phyloP scores from a whole-genome alignment of 2,888 invertebrate species.

The Carterocephalus palaemon region DNA sequence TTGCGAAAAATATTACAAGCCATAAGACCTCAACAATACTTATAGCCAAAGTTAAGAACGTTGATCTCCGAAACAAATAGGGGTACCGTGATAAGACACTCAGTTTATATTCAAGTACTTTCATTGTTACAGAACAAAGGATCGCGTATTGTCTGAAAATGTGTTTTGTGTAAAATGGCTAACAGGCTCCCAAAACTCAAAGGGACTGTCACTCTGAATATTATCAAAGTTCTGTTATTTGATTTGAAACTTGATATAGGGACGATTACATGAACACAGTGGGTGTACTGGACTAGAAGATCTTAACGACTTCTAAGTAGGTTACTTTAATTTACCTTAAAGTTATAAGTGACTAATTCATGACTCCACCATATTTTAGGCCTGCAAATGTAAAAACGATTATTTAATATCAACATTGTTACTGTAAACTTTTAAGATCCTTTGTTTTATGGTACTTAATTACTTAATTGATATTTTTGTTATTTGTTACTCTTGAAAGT shows the following conservation, averaged over 20 bases:
- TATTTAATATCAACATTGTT: no score
- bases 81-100: conserved; percentile 61
- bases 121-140: conserved; percentile 67
- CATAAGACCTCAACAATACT: conserved; percentile 28
- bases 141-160: conserved; percentile 52
- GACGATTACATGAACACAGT: conserved; percentile 2
- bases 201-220: conserved; percentile 27
- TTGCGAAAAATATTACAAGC: conserved; percentile 20
- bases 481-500: no score
- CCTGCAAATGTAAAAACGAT: no score
- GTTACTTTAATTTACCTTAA: no score
- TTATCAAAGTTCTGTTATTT: conserved; percentile 14
- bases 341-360: no score
- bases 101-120: conserved; percentile 59
- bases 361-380: no score
- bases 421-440: no score
- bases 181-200: conserved; percentile 39
- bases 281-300: conserved; percentile 2
- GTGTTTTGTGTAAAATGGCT: conserved; percentile 65
- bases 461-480: no score
- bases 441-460: no score
- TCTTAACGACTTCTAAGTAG: no score
- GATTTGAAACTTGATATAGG: conserved; percentile 13
- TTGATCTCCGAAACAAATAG: conserved; percentile 65
- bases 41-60: conserved; percentile 48